Conservation (phyloP, 2,113 vertebrate species). For the Solea solea region DNA sequence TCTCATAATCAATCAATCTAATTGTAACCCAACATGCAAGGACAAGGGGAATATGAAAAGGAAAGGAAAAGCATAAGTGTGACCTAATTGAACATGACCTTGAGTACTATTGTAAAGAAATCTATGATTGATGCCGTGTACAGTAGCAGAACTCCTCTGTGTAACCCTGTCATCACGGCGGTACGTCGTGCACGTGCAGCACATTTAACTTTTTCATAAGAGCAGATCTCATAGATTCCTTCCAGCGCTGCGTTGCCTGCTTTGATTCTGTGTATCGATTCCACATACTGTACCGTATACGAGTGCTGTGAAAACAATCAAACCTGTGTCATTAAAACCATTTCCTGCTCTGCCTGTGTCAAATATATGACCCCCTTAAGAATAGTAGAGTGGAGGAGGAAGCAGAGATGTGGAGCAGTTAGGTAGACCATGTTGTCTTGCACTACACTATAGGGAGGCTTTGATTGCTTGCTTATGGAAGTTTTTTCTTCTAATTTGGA, state of each 20-base stretch:
- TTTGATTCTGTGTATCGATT: conserved; percentile 62
- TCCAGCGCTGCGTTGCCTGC: conserved; percentile 19
- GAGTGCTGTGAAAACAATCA: conserved; percentile 38
- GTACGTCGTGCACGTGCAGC: conserved; percentile 8
- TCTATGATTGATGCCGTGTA: conserved; percentile 9
- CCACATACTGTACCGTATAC: conserved; percentile 9
- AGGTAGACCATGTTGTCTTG: conserved; percentile 39
- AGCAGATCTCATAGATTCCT: conserved; percentile 30
- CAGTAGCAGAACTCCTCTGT: neutral
- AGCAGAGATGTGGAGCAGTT: conserved; percentile 55
- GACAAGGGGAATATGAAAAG: neutral
- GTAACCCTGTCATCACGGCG: conserved; percentile 2
- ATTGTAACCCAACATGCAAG: neutral
- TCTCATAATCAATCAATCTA: neutral
- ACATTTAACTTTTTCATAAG: conserved; percentile 26
- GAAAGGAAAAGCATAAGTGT: neutral
- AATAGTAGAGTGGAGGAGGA: conserved; percentile 35
- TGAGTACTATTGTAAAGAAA: neutral
- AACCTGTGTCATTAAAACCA: conserved; percentile 57
- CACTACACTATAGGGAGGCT: conserved; percentile 23
- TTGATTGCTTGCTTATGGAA: conserved; percentile 41
- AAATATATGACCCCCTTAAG: conserved; percentile 45
- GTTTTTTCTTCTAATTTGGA: conserved; percentile 37
- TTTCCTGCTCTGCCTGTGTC: conserved; percentile 41
- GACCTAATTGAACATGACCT: neutral